Conservation (phyloP, 2,797 vertebrate genomes). For the Tachyglossus aculeatus region DNA sequence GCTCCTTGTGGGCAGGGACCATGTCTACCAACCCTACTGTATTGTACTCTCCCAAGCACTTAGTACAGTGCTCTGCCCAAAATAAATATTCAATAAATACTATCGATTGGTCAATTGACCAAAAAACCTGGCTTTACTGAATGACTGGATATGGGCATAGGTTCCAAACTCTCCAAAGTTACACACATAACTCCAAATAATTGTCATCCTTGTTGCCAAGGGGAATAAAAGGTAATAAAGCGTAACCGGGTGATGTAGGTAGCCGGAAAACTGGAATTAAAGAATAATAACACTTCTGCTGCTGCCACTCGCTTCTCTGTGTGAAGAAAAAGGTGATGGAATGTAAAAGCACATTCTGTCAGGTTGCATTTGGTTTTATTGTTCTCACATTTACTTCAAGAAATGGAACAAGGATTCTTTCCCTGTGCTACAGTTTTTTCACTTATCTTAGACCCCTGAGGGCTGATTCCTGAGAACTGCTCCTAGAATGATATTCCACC, state of each 20-base stretch:
- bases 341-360: constrained; percentile 9
- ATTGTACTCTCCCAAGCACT: no score
- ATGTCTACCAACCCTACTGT: no score
- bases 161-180: not conserved
- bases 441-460: not conserved
- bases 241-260: not conserved
- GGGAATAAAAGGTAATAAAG: constrained; percentile 14
- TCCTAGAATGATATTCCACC: not conserved
- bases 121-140: no score
- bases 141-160: not conserved
- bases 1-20: no score
- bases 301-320: not conserved
- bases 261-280: constrained; percentile 11
- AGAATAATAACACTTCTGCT: not conserved
- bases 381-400: constrained; percentile 16
- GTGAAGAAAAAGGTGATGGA: constrained; percentile 16
- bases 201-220: not conserved
- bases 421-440: constrained; percentile 18
- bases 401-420: constrained; percentile 14
- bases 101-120: no score
- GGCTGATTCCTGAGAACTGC: not conserved
- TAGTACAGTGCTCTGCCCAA: no score
- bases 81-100: no score
- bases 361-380: constrained; percentile 12
- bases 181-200: not conserved